Evolutionary conservation across 2,113 vertebrate genomes (phyloP).

Genomic region (Nothocercus julius): DNA sequence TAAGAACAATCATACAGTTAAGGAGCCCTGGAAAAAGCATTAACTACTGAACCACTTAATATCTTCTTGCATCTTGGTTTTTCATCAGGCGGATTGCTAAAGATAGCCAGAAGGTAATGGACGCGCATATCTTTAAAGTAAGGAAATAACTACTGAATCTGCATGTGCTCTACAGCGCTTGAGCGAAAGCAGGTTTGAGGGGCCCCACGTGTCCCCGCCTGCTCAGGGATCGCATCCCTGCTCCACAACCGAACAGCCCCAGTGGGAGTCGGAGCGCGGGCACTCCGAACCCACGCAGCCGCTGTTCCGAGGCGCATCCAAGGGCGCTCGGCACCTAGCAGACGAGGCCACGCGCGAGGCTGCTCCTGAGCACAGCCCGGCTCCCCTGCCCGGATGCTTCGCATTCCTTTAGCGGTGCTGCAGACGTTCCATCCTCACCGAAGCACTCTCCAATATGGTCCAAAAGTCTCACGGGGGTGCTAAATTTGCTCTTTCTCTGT

Average conservation of each 20-base stretch:
- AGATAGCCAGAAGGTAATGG: conserved; percentile 56
- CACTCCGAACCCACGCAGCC: accelerated
- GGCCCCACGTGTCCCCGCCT: neutral
- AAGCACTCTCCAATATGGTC: conserved; percentile 50
- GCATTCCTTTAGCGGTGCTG: conserved; percentile 56
- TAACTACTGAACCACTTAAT: conserved; percentile 59
- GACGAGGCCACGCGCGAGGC: neutral
- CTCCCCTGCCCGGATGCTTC: conserved; percentile 59
- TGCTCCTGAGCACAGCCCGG: conserved; percentile 23
- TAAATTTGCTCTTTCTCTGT: conserved; percentile 58
- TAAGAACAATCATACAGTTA: conserved; percentile 50
- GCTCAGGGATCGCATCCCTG: neutral
- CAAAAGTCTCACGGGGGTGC: conserved; percentile 44
- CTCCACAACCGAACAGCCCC: neutral
- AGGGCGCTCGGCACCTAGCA: accelerated
- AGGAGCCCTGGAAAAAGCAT: conserved; percentile 64
- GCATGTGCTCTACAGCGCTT: neutral
- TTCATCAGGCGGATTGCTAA: conserved; percentile 53
- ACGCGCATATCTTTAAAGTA: conserved; percentile 32
- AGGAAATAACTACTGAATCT: conserved; percentile 63
- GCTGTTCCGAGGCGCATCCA: neutral
- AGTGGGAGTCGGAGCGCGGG: neutral
- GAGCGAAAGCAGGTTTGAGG: conserved; percentile 39
- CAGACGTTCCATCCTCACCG: conserved; percentile 59
- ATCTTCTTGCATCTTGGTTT: conserved; percentile 64